Percentiles rank a stretch among this genome's conserved stretches.
Evolutionary conservation across 2,888 invertebrate species (phyloP).

Genomic region (Tetanocera ferruginea): DNA sequence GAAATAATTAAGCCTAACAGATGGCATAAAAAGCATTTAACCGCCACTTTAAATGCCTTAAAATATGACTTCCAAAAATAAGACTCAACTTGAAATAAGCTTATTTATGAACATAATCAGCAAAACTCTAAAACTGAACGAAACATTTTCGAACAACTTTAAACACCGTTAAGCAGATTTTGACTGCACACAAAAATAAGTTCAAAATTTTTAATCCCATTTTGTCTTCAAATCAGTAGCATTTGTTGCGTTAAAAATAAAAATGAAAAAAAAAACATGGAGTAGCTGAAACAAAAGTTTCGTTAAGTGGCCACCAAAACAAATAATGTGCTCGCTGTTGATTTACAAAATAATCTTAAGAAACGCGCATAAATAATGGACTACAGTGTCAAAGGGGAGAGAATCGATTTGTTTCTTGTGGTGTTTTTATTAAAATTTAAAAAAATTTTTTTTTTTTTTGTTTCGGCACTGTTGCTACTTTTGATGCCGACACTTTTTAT

Average conservation of each 20-base stretch:
- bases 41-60: constrained; percentile 4
- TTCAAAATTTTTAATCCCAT: not conserved
- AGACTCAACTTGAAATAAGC: not conserved
- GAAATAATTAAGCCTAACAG: constrained; percentile 2
- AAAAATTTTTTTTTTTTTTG: not conserved
- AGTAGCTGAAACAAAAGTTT: constrained; percentile 1
- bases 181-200: no score
- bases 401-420: constrained; percentile 59
- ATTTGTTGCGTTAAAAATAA: not conserved
- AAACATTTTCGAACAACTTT: not conserved
- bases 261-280: not conserved
- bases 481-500: constrained; percentile 11
- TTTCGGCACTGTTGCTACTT: not conserved
- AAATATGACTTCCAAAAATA: constrained; percentile 1
- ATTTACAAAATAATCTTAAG: constrained; percentile 41
- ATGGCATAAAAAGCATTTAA: not conserved
- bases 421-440: not conserved
- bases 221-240: not conserved
- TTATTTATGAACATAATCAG: not conserved
- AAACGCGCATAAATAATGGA: constrained; percentile 64
- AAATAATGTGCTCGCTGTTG: not conserved
- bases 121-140: not conserved
- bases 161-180: not conserved
- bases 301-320: constrained; percentile 4
- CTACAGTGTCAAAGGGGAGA: constrained; percentile 64